These are phyloP conservation scores for Danio aesculapii DNA, from an alignment of 2,797 vertebrate species.

Conservation along the genomic window DNA sequence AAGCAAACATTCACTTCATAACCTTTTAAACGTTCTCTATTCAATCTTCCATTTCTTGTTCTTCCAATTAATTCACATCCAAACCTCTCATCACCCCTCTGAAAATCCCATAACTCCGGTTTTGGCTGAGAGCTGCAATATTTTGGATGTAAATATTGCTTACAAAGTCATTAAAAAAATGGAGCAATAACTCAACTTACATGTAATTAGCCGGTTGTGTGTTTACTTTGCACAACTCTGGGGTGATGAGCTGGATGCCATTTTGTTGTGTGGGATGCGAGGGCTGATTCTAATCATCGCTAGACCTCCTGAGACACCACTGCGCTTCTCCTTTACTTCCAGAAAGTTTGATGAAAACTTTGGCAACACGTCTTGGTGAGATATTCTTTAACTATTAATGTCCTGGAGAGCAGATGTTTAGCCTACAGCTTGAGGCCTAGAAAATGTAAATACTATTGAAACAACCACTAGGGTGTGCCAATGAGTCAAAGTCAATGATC, in stretches of 20 bases:
- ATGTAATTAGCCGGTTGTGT: constrained; percentile 12
- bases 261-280: constrained; percentile 34
- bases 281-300: constrained; percentile 32
- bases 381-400: constrained; percentile 47
- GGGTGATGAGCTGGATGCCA: constrained; percentile 32
- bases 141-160: constrained; percentile 16
- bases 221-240: constrained; percentile 28
- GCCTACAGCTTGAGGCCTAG: constrained; percentile 10
- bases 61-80: not conserved
- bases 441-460: constrained; percentile 1
- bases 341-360: constrained; percentile 13
- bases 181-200: constrained; percentile 23
- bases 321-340: constrained; percentile 16
- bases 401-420: constrained; percentile 22
- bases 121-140: constrained; percentile 11
- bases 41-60: not conserved
- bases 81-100: not conserved
- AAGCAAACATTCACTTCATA: not conserved
- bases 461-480: constrained; percentile 48
- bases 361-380: not conserved
- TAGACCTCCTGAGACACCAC: constrained; percentile 11
- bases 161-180: constrained; percentile 20
- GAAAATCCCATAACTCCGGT: constrained; percentile 11
- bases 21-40: not conserved
- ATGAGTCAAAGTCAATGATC: constrained; percentile 40